Evolutionary conservation across 2,888 invertebrate species (phyloP), one percentile per base, ranked within the genome.

Genomic region (Monochamus alternatus): DNA sequence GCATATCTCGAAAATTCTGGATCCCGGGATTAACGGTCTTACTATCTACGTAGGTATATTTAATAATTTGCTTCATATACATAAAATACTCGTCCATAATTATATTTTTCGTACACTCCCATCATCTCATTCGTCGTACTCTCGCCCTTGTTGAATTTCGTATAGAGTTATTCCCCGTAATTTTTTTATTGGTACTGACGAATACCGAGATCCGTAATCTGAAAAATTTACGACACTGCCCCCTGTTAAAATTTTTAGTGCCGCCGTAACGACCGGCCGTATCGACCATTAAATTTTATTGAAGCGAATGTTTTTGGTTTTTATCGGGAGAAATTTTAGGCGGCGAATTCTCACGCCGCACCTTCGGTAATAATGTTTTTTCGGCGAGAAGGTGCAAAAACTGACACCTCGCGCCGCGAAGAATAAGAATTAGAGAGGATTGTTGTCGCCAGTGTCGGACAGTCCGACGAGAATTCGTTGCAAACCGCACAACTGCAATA

Each of bases 291-390:
- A 62, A 70, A 70, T 70, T 70, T 70, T 70, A 63, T 52, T 32
- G 52, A 51, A 63, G 70, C 44, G 32, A 70, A 70, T 63, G 70
- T 43, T 60, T 62, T 69, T 12, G 47, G 69, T 60, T 69, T 70
- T 70, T 70, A 63, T 43, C 62, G 30, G 62, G 31, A 31, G 62
- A 52, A 63, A 70, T 70, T 70, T 4, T 43, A 12, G 9, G n/a
- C 47, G 14, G 30, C 31, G 31, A 62, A 51, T 70, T 70, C 70
- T 32, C 70, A 52, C 63, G 32, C 52, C 62, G 31, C 70, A 70
- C 70, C 70, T 62, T 58, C 14, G 38, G 43, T 59, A 51, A 63
- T 70, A 52, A 63, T 70, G 47, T 30, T 30, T 47, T 59, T 59
- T 47, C 30, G 51, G 51, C 44, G 31, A 52, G 30, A 3, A 51